phyloP scores from a whole-genome alignment of 2,113 vertebrate genomes.

The Mustelus asterias region DNA sequence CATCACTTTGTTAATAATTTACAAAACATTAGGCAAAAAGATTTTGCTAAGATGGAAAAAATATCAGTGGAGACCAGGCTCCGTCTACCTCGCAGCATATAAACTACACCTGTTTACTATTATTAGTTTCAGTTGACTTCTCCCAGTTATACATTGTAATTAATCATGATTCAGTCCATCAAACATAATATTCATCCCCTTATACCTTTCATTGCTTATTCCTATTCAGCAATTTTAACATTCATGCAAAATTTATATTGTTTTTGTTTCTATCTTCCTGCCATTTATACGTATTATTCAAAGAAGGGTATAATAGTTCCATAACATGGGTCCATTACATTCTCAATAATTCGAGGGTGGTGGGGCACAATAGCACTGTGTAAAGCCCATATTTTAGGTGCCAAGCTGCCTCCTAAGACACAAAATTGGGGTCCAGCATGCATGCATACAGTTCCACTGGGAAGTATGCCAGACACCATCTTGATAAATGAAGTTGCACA shows the following conservation, averaged over 20 bases:
- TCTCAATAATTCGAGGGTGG: not conserved
- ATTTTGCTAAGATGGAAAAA: not conserved
- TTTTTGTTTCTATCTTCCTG: not conserved
- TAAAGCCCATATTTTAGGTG: too few species aligned
- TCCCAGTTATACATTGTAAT: not conserved
- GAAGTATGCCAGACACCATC: not conserved
- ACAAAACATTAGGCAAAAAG: constrained; percentile 27
- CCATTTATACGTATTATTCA: not conserved
- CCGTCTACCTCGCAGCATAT: constrained; percentile 11
- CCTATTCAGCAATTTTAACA: not conserved
- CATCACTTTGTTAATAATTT: constrained; percentile 14
- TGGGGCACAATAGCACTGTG: too few species aligned
- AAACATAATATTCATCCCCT: constrained; percentile 22
- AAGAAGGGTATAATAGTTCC: not conserved
- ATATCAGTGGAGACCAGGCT: not conserved
- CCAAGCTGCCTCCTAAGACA: not conserved
- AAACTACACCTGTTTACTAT: constrained; percentile 29
- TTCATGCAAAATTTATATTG: not conserved
- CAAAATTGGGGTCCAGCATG: not conserved
- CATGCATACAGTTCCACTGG: not conserved
- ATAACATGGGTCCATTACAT: not conserved
- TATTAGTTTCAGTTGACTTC: constrained; percentile 23
- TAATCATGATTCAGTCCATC: not conserved
- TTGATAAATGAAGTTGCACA: not conserved
- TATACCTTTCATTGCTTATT: constrained; percentile 1